Percentiles rank a stretch among this genome's conserved stretches.
These are phyloP conservation scores for Dynastes hyllus DNA, from an alignment of 2,888 invertebrate genomes.

Conservation along the genomic window DNA sequence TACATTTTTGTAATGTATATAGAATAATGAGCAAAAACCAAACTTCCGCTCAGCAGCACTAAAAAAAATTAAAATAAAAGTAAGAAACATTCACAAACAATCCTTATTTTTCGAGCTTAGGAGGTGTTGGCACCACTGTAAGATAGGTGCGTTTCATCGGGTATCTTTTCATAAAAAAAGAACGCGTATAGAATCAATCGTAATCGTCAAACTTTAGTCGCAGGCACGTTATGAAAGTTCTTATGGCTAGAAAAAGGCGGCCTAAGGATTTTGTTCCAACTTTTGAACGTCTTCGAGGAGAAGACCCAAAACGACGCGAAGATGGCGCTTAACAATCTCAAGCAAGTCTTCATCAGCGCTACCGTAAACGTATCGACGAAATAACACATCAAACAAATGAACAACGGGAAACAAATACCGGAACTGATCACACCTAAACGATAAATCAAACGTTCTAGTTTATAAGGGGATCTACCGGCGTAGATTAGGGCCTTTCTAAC, in stretches of 20 bases:
- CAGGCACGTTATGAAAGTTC: constrained; percentile 57
- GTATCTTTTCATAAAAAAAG: constrained; percentile 31
- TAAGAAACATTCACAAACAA: constrained; percentile 37
- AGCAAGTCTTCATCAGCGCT: constrained; percentile 61
- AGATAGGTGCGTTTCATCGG: neutral
- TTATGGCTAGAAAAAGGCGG: constrained; percentile 59
- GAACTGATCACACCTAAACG: constrained; percentile 86
- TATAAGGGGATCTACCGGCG: constrained; percentile 76
- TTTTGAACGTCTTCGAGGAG: constrained; percentile 66
- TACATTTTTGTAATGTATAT: constrained; percentile 14
- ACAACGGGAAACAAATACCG: constrained; percentile 83
- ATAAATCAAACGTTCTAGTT: constrained; percentile 80
- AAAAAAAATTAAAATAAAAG: constrained; percentile 19
- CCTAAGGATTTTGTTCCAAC: constrained; percentile 64
- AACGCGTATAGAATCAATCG: neutral
- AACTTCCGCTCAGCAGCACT: neutral
- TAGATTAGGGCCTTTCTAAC: constrained; percentile 77
- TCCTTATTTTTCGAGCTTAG: constrained; percentile 45
- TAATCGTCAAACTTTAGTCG: constrained; percentile 60
- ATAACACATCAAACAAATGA: constrained; percentile 80
- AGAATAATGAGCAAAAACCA: neutral
- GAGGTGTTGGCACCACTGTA: neutral
- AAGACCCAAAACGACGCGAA: constrained; percentile 66
- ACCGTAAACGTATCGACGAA: constrained; percentile 63
- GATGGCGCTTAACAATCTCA: constrained; percentile 63